A percentile compares a stretch with the other conserved stretches of the same genome.
phyloP scores from a whole-genome alignment of 2,797 vertebrate species.

The Malurus leucopterus region DNA sequence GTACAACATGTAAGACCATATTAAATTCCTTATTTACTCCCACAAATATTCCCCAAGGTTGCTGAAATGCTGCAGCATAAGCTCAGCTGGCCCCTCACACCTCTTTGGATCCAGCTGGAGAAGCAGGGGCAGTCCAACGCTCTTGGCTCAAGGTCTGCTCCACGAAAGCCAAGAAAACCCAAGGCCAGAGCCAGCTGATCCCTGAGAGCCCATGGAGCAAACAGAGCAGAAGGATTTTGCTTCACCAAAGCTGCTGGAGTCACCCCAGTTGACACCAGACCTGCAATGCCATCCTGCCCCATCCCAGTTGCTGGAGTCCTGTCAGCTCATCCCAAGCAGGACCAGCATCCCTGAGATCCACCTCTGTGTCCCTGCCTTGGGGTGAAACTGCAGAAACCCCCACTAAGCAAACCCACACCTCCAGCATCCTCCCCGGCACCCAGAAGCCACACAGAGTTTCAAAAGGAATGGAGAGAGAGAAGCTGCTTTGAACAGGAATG shows the following conservation, averaged over 20 bases:
- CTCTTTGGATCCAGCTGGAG: neutral
- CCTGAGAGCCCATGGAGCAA: neutral
- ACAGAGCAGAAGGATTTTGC: neutral
- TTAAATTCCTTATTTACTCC: neutral
- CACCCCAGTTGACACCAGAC: neutral
- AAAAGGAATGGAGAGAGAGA: neutral
- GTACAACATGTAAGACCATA: accelerated
- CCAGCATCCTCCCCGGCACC: neutral
- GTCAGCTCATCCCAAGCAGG: neutral
- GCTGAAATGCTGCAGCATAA: neutral
- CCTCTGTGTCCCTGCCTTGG: neutral
- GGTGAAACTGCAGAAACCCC: neutral
- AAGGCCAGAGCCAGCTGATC: neutral
- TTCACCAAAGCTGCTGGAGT: neutral
- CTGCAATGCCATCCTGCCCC: neutral
- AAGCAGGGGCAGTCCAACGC: neutral
- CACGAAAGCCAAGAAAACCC: neutral
- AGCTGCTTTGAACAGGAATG: neutral
- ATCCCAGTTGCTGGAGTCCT: neutral
- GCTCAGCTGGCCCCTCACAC: neutral
- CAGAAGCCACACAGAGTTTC: accelerated
- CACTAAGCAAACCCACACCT: neutral
- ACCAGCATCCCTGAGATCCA: neutral
- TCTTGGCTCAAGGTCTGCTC: neutral
- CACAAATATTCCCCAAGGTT: neutral